Conservation (phyloP, 1,140 invertebrate genomes). For the Pseudomyrmex sp. region DNA sequence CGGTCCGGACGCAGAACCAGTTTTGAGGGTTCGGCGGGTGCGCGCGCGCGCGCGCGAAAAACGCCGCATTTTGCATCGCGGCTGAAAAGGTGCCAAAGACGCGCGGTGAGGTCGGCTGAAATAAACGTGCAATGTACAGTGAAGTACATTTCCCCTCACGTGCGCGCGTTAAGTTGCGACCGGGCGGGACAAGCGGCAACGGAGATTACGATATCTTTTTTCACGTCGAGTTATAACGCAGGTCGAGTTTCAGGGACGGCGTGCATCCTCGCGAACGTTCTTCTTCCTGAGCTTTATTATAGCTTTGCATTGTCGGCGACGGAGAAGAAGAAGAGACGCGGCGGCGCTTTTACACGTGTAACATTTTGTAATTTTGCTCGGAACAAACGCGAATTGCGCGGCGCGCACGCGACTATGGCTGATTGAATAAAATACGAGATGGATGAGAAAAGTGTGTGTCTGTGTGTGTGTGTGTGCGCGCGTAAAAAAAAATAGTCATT, state of each 20-base stretch:
- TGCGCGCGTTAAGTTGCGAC: neutral
- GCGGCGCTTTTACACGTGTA: neutral
- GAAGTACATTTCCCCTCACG: constrained; percentile 24
- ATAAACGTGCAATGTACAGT: constrained; percentile 1
- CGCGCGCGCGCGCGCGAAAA: constrained; percentile 18
- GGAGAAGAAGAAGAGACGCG: neutral
- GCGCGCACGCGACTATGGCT: neutral
- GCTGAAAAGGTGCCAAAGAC: constrained; percentile 39
- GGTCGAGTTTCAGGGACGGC: constrained; percentile 37
- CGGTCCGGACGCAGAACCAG: neutral
- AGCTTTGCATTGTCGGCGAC: neutral
- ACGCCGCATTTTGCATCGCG: constrained; percentile 23
- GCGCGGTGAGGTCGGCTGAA: neutral
- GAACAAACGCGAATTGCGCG: constrained; percentile 9
- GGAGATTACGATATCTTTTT: constrained; percentile 52
- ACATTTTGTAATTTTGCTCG: constrained; percentile 23
- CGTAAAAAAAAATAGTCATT: no score
- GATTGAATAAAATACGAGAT: constrained; percentile 34
- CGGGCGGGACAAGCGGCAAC: neutral
- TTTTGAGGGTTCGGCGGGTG: neutral
- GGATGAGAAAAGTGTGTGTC: no score
- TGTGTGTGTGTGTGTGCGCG: no score
- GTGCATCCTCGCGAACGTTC: neutral
- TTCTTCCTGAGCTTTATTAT: neutral
- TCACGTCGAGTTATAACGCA: neutral